Conservation (phyloP, 2,113 vertebrate species). For the Edolisoma coerulescens region DNA sequence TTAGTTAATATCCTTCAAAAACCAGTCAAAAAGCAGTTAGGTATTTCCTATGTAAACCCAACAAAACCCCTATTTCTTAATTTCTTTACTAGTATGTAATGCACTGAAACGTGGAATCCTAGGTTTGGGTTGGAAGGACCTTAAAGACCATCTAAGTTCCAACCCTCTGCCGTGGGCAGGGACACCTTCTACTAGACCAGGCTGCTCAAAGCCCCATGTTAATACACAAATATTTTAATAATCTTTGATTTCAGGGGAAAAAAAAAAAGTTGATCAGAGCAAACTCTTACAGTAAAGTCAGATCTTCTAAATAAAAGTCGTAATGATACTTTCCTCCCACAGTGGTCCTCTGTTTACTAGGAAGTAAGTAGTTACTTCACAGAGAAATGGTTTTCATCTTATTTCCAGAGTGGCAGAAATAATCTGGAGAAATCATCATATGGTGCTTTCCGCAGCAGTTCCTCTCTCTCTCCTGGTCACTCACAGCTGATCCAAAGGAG, state of each 20-base stretch:
- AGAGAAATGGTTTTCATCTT: neutral
- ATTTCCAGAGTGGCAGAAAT: neutral
- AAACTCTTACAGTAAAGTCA: neutral
- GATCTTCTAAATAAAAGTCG: neutral
- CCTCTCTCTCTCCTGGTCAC: neutral
- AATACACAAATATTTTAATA: neutral
- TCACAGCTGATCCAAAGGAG: neutral
- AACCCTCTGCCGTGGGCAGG: neutral
- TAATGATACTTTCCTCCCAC: neutral
- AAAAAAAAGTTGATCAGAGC: neutral
- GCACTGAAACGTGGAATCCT: neutral
- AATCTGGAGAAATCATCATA: neutral
- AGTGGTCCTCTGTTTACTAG: neutral
- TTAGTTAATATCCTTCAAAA: neutral
- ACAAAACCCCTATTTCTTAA: rapidly evolving
- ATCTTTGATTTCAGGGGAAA: neutral
- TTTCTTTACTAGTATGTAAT: neutral
- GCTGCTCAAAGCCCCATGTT: neutral
- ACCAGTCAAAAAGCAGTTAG: neutral
- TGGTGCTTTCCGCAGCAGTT: neutral
- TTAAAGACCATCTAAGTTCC: neutral
- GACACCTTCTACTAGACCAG: neutral
- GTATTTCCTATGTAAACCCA: neutral
- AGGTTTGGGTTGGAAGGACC: neutral
- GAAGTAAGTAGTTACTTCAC: neutral